A percentile compares a stretch with the other conserved stretches of the same genome.
Conservation (phyloP, 1,140 invertebrate species). For the Berghia stephanieae region DNA sequence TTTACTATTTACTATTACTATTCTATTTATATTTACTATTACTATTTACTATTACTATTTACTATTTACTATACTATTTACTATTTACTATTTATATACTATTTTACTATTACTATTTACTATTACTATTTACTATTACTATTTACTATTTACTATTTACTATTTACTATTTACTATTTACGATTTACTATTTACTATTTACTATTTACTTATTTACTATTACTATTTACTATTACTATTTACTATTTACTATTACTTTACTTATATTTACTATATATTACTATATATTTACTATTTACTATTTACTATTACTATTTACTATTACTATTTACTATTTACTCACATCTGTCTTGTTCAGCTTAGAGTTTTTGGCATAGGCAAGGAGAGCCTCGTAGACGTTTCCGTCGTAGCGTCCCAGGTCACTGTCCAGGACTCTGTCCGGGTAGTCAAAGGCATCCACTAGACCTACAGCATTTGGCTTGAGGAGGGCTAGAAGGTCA, state of each 20-base stretch:
- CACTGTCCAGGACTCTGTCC: conserved; percentile 83
- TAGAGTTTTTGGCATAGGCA: conserved; percentile 84
- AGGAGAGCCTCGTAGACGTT: conserved; percentile 89
- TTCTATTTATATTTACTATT: no score
- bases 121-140: no score
- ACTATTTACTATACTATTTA: no score
- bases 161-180: no score
- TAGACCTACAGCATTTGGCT: conserved; percentile 87
- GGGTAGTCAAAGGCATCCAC: conserved; percentile 91
- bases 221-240: neutral
- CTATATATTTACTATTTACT: no score
- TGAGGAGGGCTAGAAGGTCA: conserved; percentile 75
- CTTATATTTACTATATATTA: neutral
- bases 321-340: conserved; percentile 23
- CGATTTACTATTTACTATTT: no score
- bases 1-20: no score
- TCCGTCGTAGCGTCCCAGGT: conserved; percentile 88
- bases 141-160: no score
- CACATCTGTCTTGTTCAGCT: conserved; percentile 79
- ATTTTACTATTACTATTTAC: no score
- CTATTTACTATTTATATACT: no score
- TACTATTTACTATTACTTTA: neutral
- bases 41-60: no score
- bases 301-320: neutral
- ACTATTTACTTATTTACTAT: no score